Evolutionary conservation across 2,797 vertebrate genomes (phyloP), one percentile per base, ranked within the genome.

Genomic region (Pseudochirops cupreus): DNA sequence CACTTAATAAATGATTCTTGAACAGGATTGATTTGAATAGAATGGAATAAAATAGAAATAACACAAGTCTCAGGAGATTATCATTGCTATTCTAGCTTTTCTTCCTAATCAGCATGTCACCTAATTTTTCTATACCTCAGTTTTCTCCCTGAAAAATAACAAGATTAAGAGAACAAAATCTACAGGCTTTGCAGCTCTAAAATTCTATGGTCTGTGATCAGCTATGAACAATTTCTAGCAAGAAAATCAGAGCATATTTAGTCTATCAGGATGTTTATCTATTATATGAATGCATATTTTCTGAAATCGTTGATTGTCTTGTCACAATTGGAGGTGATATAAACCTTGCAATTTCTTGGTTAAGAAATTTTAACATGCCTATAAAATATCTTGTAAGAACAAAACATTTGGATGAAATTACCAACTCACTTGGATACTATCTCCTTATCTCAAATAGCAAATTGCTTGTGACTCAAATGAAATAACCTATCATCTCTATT

Each of bases 391-490:
- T 82, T 29, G 28, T 89, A 91, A 95, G 95, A 96, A 74, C 28
- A 52, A 31, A 59, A 31, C 1, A 26, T 56, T 93, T 46, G 46
- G 1, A 50, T 94, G 46, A 74, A 95, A 94, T 91, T 91, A 92
- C 5, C 28, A 92, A 54, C 0, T 90, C 56, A 58, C 90, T 56
- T 55, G 33, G 58, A 54, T 92, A 62, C 54, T 52, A 56, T 39
- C 24, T 39, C 33, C 16, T 55, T 92, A 89, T 13, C 59, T 26
- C 28, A n/a, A 93, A 55, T 1, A 24, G 33, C 93, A 94, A 95
- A 93, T 53, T 91, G 4, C 33, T 59, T 95, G 33, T 57, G 33
- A 95, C 46, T 82, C 6, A 94, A 92, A 96, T 91, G 91, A 94
- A 93, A 91, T 33, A 7, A 90, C 24, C 21, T 0, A 91, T 90